A percentile compares a stretch with the other conserved stretches of the same genome.
Conservation (phyloP, 1,140 invertebrate genomes). For the Drosophila watanabei region DNA sequence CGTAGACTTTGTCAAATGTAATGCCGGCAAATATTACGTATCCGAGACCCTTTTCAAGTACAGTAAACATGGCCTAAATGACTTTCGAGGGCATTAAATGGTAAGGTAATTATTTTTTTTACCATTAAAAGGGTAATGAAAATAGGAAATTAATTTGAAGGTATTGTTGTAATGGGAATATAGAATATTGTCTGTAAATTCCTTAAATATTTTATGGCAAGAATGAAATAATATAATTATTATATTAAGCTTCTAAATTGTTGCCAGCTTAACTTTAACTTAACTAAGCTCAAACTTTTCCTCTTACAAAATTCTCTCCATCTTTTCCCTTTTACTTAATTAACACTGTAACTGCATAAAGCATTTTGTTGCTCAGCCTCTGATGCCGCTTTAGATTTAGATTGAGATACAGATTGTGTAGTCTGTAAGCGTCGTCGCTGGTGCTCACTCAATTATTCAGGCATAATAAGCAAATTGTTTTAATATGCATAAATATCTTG, state of each 20-base stretch:
- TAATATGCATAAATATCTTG: slow-evolving; percentile 85
- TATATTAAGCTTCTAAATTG: too few relatives aligned
- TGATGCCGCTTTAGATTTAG: slow-evolving; percentile 33
- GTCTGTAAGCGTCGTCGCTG: slow-evolving; percentile 34
- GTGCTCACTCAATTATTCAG: slow-evolving; percentile 81
- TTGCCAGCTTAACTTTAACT: too few relatives aligned
- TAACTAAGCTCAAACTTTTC: too few relatives aligned
- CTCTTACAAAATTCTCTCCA: too few relatives aligned
- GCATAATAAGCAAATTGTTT: slow-evolving; percentile 85
- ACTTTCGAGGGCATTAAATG: background rate
- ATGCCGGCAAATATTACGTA: slow-evolving; percentile 69
- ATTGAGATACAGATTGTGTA: slow-evolving; percentile 45
- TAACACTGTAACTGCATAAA: slow-evolving; percentile 25
- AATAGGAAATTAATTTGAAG: background rate
- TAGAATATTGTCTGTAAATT: background rate
- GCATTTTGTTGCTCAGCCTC: slow-evolving; percentile 6
- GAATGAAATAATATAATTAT: too few relatives aligned
- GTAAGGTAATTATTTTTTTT: too few relatives aligned
- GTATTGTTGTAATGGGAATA: background rate
- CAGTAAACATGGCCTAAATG: background rate
- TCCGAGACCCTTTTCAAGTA: slow-evolving; percentile 51
- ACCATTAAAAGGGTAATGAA: background rate
- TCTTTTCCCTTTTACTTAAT: background rate
- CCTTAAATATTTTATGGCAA: too few relatives aligned
- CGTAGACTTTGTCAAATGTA: slow-evolving; percentile 49